A percentile compares a stretch with the other conserved stretches of the same genome.
Evolutionary conservation across 1,140 invertebrate species (phyloP).

Genomic region (Octopus bimaculoides): DNA sequence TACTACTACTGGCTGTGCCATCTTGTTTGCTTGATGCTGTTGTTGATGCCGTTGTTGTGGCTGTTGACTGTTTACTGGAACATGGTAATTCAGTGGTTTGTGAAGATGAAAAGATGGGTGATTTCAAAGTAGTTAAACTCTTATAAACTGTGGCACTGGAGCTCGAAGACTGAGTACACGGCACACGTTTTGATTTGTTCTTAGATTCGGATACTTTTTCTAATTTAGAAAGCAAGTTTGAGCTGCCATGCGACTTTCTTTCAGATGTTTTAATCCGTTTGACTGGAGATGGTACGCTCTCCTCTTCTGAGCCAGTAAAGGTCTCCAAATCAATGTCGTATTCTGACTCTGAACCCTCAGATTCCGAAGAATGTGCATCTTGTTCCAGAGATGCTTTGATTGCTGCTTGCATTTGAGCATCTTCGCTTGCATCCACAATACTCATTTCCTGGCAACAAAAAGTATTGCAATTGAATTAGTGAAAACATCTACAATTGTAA

Average conservation of each 20-base stretch:
- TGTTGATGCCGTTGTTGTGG: neutral
- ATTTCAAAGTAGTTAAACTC: neutral
- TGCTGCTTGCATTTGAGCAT: constrained; percentile 59
- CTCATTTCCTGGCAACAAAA: constrained; percentile 32
- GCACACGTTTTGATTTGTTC: neutral
- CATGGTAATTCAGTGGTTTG: neutral
- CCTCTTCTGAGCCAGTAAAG: constrained; percentile 51
- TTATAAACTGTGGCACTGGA: neutral
- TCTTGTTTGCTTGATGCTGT: neutral
- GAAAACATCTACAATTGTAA: too few species aligned
- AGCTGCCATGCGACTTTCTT: neutral
- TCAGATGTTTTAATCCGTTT: constrained; percentile 5
- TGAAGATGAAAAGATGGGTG: neutral
- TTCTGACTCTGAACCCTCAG: constrained; percentile 26
- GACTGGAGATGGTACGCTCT: constrained; percentile 19
- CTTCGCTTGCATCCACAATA: constrained; percentile 59
- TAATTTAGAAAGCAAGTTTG: neutral
- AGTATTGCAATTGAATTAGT: neutral
- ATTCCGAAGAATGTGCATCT: constrained; percentile 17
- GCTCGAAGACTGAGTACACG: too few species aligned
- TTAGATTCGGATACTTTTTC: neutral
- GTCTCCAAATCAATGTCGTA: constrained; percentile 54
- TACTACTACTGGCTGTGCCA: neutral
- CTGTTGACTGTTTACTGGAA: neutral
- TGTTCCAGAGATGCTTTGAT: constrained; percentile 56